Evolutionary conservation across 2,113 vertebrate species (phyloP).

Genomic region (Pogona vitticeps): DNA sequence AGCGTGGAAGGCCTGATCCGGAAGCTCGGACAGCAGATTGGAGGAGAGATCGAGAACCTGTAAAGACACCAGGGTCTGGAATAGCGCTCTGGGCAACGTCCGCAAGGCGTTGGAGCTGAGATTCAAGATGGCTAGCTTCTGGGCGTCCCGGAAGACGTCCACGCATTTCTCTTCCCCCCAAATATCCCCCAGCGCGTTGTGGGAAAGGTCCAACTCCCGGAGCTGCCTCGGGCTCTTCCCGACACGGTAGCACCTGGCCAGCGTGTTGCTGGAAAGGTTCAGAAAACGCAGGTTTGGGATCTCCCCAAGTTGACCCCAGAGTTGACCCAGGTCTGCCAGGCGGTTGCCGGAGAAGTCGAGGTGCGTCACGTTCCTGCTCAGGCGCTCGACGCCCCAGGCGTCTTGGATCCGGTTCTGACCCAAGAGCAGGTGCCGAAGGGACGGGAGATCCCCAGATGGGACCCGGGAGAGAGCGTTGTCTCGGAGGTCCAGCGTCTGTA

Average conservation of each 20-base stretch:
- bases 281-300: constrained; percentile 23
- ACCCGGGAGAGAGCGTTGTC: constrained; percentile 39
- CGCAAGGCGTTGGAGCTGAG: constrained; percentile 35
- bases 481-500: constrained; percentile 36
- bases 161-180: constrained; percentile 26
- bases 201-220: constrained; percentile 41
- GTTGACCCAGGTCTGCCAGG: constrained; percentile 15
- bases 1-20: constrained; percentile 16
- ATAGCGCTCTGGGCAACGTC: constrained; percentile 11
- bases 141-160: constrained; percentile 40
- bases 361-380: constrained; percentile 15
- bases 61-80: constrained; percentile 26
- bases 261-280: constrained; percentile 26
- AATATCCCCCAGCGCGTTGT: constrained; percentile 26
- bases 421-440: constrained; percentile 21
- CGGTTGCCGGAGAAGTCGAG: constrained; percentile 51
- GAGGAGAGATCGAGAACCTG: constrained; percentile 30
- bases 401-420: constrained; percentile 39
- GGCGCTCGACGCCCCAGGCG: constrained; percentile 10
- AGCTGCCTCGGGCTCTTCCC: background rate
- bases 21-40: constrained; percentile 32
- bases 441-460: constrained; percentile 21
- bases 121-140: constrained; percentile 15
- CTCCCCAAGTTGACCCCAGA: constrained; percentile 15
- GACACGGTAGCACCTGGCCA: constrained; percentile 1